A percentile compares a stretch with the other conserved stretches of the same genome.
These are phyloP conservation scores for Blomia tropicalis DNA, from an alignment of 2,888 invertebrate genomes.

Conservation along the genomic window DNA sequence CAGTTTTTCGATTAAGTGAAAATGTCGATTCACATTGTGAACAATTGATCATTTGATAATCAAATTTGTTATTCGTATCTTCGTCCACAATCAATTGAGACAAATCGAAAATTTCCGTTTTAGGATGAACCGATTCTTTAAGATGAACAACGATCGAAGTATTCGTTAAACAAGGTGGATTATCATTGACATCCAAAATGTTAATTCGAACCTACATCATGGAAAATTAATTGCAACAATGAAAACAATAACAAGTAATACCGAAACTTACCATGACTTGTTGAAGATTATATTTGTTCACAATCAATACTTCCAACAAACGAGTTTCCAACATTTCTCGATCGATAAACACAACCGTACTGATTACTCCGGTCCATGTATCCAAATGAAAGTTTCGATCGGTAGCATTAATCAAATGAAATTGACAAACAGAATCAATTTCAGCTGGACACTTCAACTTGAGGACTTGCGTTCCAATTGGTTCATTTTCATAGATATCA, in stretches of 20 bases:
- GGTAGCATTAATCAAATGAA: slow-evolving; percentile 18
- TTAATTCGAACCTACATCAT: slow-evolving; percentile 27
- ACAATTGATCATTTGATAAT: slow-evolving; percentile 24
- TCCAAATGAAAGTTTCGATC: slow-evolving; percentile 24
- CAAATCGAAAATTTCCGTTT: slow-evolving; percentile 19
- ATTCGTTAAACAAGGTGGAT: slow-evolving; percentile 20
- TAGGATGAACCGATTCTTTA: slow-evolving; percentile 7
- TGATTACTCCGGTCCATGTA: slow-evolving; percentile 17
- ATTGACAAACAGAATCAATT: neutral
- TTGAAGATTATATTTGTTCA: neutral
- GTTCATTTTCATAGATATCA: slow-evolving; percentile 20
- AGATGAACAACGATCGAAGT: slow-evolving; percentile 17
- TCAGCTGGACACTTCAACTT: slow-evolving; percentile 1
- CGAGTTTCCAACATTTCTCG: slow-evolving; percentile 16
- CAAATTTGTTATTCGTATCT: slow-evolving; percentile 19
- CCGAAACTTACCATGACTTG: neutral
- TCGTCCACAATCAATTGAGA: slow-evolving; percentile 21
- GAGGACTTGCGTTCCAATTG: slow-evolving; percentile 4
- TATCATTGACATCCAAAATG: slow-evolving; percentile 21
- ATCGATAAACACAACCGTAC: slow-evolving; percentile 2
- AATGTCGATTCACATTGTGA: slow-evolving; percentile 19
- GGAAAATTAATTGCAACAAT: no score
- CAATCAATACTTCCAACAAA: neutral
- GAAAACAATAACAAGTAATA: neutral
- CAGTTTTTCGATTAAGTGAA: slow-evolving; percentile 15